Base-by-base conservation (phyloP, 2,888 invertebrate genomes). In the Clepsis dumicolana region DNA sequence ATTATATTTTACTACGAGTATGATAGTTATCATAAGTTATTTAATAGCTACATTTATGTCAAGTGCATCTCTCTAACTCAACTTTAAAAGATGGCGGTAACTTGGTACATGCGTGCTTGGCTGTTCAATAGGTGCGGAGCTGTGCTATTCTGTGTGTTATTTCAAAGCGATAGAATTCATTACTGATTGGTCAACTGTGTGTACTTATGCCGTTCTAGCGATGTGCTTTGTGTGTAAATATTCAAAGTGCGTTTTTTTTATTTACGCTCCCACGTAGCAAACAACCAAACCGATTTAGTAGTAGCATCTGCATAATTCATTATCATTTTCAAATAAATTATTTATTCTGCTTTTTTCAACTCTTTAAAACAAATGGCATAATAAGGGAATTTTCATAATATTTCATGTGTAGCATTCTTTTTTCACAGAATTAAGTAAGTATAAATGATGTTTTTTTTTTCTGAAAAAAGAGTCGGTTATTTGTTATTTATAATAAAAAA, bases 81-180 rank as follows among this genome's bases (percentile, higher is more conserved):
- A 66, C 48, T 38, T 27, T 21, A 14, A 25, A 44, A 5, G 5
- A 52, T n/a, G 52, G 41, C 41, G 24, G 41, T 65, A 61, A 57
- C 32, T 61, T 48, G 56, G 48, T 53, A 53, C 68, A 64, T 68
- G 68, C 68, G 68, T 68, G 64, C 64, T 64, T 64, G 64, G 68
- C 63, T 68, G 68, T 63, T 64, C 44, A 53, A 24, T 57, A 59
- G 68, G 68, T 64, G 68, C 68, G 59, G 68, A 68, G 64, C 52
- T 59, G 57, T 59, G 57, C 64, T 68, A 29, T 35, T 62, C 29
- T 56, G 56, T 56, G 62, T 57, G 48, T 52, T 52, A 57, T 27
- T 21, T n/a, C 7, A 18, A 66, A 62, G 61, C 65, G 32, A 14
- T 44, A 54, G 61, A 18, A 35, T 48, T 50, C 21, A 35, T 18